Percentiles rank a stretch among this genome's conserved stretches.
phyloP scores from a whole-genome alignment of 2,797 vertebrate species.

The Sphenopsis melanotis region DNA sequence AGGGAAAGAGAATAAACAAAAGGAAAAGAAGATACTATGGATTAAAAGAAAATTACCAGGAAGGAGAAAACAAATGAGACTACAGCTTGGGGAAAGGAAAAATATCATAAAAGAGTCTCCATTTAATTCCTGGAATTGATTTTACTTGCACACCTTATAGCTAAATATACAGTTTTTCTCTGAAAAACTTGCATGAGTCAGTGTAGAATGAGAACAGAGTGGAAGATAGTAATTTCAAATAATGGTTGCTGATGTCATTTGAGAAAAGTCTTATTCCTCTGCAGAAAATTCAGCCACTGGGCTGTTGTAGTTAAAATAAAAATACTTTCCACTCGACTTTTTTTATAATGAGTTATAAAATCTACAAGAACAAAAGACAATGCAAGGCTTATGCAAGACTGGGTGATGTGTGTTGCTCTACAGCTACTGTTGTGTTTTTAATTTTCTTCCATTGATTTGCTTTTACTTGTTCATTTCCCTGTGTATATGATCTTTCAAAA shows the following conservation, averaged over 20 bases:
- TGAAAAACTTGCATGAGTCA: not conserved
- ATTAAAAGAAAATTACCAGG: not conserved
- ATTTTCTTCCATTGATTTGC: slow-evolving; percentile 9
- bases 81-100: not conserved
- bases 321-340: not conserved
- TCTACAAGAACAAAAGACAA: not conserved
- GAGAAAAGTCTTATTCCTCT: not conserved
- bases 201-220: not conserved
- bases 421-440: not conserved
- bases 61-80: not conserved
- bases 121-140: not conserved
- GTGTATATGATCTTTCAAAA: not conserved
- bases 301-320: not conserved
- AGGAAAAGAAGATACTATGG: not conserved
- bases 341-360: not conserved
- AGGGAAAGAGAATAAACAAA: not conserved
- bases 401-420: not conserved
- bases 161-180: not conserved
- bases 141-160: not conserved
- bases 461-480: not conserved
- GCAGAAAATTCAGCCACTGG: not conserved
- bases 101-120: not conserved
- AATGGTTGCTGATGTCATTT: not conserved
- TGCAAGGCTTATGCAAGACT: not conserved
- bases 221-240: slow-evolving; percentile 5